Evolutionary conservation across 1,140 invertebrate genomes (phyloP).

Genomic region (Monomorium pharaonis): DNA sequence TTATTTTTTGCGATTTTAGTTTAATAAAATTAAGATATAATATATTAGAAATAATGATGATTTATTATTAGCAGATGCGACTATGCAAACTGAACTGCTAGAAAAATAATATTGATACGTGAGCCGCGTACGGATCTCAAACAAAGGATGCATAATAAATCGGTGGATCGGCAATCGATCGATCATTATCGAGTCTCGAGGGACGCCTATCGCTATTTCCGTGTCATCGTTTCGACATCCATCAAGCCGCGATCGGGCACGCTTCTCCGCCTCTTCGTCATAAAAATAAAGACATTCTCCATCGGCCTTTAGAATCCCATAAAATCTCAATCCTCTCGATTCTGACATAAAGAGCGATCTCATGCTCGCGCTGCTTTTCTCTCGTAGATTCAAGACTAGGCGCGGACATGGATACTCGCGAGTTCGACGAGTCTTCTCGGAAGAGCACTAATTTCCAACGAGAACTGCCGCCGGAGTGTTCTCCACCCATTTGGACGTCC

Average conservation of each 20-base stretch:
- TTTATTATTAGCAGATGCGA: neutral
- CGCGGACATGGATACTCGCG: constrained; percentile 42
- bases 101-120: neutral
- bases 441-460: constrained; percentile 73
- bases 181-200: constrained; percentile 20
- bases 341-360: constrained; percentile 21
- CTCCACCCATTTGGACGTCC: constrained; percentile 66
- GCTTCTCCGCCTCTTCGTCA: constrained; percentile 10
- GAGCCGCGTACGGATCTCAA: neutral
- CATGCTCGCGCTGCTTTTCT: neutral
- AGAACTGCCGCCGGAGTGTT: constrained; percentile 66
- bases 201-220: constrained; percentile 15
- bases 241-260: constrained; percentile 14
- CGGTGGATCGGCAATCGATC: neutral
- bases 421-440: constrained; percentile 65
- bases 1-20: neutral
- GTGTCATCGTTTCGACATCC: constrained; percentile 29
- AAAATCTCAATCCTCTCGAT: constrained; percentile 41
- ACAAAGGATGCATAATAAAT: neutral
- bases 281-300: constrained; percentile 51
- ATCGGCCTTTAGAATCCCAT: neutral
- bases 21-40: neutral
- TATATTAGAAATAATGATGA: neutral
- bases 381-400: constrained; percentile 14
- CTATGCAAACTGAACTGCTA: neutral